These are phyloP conservation scores for Turritopsis dohrnii DNA, from an alignment of 30 jellyfish, hydroid and myxozoan species.

Conservation along the genomic window DNA sequence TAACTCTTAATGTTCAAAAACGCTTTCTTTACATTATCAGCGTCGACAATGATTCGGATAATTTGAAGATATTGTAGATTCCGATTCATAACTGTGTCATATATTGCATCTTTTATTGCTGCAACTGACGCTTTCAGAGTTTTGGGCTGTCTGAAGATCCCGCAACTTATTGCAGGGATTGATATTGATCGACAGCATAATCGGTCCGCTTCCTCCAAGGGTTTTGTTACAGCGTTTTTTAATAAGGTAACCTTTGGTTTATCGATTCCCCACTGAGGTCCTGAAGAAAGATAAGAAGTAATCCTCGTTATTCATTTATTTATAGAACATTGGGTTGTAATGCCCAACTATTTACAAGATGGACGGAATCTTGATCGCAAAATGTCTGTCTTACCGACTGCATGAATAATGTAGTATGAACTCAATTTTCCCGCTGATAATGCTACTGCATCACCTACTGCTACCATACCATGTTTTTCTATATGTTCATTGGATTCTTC, in stretches of 20 bases:
- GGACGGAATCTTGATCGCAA: neutral
- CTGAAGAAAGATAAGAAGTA: neutral
- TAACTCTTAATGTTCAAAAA: neutral
- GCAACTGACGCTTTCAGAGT: neutral
- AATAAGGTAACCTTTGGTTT: neutral
- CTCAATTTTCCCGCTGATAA: slow-evolving; percentile 16
- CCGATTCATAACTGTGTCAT: neutral
- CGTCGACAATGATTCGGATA: neutral
- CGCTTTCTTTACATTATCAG: neutral
- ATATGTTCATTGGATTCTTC: neutral
- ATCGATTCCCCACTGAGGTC: neutral
- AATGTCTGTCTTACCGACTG: slow-evolving; percentile 11
- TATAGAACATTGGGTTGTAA: neutral
- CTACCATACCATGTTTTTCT: slow-evolving; percentile 3
- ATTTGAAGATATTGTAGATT: neutral
- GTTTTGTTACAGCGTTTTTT: neutral
- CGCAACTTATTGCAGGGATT: neutral
- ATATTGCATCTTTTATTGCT: neutral
- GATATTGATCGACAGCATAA: neutral
- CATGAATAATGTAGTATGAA: neutral
- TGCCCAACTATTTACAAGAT: neutral
- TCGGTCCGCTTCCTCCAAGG: neutral
- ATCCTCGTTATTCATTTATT: neutral
- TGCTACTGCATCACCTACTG: neutral
- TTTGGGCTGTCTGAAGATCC: neutral